These are phyloP conservation scores for Clarias magur DNA, from an alignment of 2,113 vertebrate genomes.

Conservation along the genomic window DNA sequence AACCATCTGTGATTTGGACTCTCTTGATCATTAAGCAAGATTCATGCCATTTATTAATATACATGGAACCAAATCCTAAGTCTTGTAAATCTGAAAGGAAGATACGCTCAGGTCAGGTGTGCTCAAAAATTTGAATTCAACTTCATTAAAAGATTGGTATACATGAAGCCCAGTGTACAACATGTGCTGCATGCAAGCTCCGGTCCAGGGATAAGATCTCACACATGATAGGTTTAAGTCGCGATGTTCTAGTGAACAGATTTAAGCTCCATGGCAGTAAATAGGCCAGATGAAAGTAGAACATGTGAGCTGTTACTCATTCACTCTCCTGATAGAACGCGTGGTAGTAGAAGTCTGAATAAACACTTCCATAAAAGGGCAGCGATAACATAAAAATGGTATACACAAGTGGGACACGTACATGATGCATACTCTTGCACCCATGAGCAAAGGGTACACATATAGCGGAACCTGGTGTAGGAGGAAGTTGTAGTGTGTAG, in stretches of 20 bases:
- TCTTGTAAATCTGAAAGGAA: neutral
- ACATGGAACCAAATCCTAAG: neutral
- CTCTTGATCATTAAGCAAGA: neutral
- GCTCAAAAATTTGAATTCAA: neutral
- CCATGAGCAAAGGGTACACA: neutral
- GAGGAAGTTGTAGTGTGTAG: neutral
- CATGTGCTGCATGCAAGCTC: neutral
- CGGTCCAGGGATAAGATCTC: neutral
- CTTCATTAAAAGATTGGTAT: neutral
- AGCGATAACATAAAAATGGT: neutral
- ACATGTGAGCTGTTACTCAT: constrained; percentile 15
- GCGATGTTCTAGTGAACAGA: neutral
- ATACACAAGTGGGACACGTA: neutral
- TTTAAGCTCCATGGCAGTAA: neutral
- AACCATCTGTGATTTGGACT: neutral
- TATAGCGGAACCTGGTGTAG: no score
- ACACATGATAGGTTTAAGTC: neutral
- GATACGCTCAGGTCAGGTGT: neutral
- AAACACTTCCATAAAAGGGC: no score
- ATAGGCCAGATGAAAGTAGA: constrained; percentile 23
- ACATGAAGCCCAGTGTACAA: neutral
- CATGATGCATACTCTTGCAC: neutral
- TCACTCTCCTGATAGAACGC: no score
- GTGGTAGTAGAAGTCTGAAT: neutral
- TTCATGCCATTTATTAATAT: neutral